These are phyloP conservation scores for Halichoerus grypus DNA, from an alignment of 2,113 vertebrate species.

Conservation along the genomic window DNA sequence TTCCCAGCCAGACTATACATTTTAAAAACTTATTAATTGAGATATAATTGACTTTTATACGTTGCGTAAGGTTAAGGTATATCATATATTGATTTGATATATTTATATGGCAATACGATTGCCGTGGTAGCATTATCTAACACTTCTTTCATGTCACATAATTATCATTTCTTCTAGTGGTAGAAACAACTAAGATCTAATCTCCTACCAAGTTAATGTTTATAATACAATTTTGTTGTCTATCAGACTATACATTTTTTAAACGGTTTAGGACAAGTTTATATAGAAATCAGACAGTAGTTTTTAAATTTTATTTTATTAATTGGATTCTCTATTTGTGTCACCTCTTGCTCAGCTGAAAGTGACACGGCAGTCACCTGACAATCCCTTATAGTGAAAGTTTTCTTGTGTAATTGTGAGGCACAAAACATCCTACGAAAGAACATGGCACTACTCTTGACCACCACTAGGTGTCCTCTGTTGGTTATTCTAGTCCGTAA, in stretches of 20 bases:
- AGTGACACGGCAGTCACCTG: neutral
- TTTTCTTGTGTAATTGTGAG: neutral
- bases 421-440: neutral
- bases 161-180: neutral
- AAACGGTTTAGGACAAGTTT: neutral
- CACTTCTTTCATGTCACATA: neutral
- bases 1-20: neutral
- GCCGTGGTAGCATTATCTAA: neutral
- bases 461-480: slow-evolving; percentile 53
- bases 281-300: neutral
- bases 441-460: neutral
- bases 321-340: neutral
- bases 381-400: neutral
- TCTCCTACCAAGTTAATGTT: neutral
- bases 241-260: neutral
- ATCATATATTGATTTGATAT: neutral
- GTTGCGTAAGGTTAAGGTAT: neutral
- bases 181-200: neutral
- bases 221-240: neutral
- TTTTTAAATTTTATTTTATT: neutral
- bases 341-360: neutral
- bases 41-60: neutral
- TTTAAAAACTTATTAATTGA: neutral
- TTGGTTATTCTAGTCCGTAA: neutral
- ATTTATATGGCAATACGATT: neutral